Base-by-base conservation (phyloP, 2,888 invertebrate genomes). In the Eilema griseolum region DNA sequence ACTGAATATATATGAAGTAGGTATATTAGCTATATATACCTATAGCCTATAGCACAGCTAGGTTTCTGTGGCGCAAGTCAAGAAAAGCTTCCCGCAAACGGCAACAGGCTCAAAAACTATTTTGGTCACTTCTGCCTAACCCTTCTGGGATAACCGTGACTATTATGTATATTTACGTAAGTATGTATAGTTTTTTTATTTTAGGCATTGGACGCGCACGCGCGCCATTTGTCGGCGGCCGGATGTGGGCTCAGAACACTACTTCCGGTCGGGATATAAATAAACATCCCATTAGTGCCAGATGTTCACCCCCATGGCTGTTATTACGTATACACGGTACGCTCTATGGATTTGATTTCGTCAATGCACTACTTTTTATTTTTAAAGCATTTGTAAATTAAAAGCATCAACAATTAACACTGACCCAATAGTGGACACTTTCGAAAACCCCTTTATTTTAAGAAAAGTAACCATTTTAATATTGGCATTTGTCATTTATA, bases 251-350 rank as follows among this genome's bases (percentile, higher is more conserved):
- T 85, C 86, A 85, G 80, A 86, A 86, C 87, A 87, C 87, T 89
- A 90, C 89, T 93, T 93, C 93, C 94, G 92, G 88, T 86, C 79
- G 86, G 81, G 85, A 86, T 89, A 91, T 89, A 91, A 92, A 92
- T 93, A 93, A 90, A 92, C 89, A 89, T 86, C 84, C 81, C 84
- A 88, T 86, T 86, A 85, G 72, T 74, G 84, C 92, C 93, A 93
- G 93, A 93, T 93, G 93, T 90, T 89, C 85, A 83, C 90, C 89
- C 91, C 88, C 84, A 86, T 85, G 66, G 65, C 76, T 74, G 71
- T 73, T 71, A 46, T 65, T 71, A 67, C 37, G 68, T 31, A 28
- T n/a, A 37, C 52, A 59, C 46, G 14, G 23, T 28, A 64, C 56
- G 67, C 61, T 62, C 62, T 67, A 63, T 68, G 61, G 67, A 70